A percentile compares a stretch with the other conserved stretches of the same genome.
These are phyloP conservation scores for Chionomys nivalis DNA, from an alignment of 2,113 vertebrate species.

Conservation along the genomic window DNA sequence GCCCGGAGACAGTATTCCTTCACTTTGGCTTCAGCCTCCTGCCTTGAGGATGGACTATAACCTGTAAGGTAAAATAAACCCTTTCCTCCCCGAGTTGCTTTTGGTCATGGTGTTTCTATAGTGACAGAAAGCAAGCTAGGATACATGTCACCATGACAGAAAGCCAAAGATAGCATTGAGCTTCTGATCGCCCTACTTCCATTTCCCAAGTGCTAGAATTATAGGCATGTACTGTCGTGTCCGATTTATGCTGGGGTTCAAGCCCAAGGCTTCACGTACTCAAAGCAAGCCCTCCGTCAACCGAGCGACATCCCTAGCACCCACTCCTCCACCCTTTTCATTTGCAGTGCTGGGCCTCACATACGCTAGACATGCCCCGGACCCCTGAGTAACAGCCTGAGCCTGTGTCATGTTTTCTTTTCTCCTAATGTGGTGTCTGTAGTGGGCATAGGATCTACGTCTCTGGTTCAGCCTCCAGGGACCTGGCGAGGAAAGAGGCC, in stretches of 20 bases:
- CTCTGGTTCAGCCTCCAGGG: background rate
- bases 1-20: background rate
- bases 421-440: background rate
- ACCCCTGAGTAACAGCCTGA: background rate
- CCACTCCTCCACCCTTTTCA: background rate
- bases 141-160: background rate
- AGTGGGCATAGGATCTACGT: accelerated
- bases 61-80: background rate
- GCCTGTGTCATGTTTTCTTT: background rate
- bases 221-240: background rate
- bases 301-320: background rate
- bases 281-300: background rate
- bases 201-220: background rate
- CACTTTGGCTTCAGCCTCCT: background rate
- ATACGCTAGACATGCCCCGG: too few species aligned
- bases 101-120: background rate
- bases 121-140: background rate
- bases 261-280: too few species aligned
- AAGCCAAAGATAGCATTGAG: background rate
- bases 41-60: background rate
- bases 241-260: background rate
- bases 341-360: background rate
- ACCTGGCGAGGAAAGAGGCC: background rate
- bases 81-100: background rate
- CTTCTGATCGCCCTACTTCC: background rate